phyloP scores from a whole-genome alignment of 1,140 invertebrate species.

The Ruditapes philippinarum region DNA sequence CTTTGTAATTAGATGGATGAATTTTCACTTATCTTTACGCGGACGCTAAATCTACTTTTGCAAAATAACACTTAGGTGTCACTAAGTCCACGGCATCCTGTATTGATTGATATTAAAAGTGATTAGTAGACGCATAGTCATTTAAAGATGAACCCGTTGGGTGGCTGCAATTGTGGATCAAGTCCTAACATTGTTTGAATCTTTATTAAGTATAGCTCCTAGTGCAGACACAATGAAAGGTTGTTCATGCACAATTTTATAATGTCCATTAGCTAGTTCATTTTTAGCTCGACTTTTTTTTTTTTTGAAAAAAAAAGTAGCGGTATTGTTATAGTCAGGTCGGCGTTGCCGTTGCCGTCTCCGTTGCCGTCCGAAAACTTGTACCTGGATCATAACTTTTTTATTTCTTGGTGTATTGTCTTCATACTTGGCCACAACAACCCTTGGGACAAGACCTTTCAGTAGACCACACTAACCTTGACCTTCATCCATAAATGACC shows the following conservation, averaged over 20 bases:
- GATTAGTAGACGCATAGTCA: neutral
- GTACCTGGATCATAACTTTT: too few relatives aligned
- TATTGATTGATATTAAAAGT: slow-evolving; percentile 8
- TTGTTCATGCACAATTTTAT: slow-evolving; percentile 1
- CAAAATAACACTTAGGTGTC: slow-evolving; percentile 20
- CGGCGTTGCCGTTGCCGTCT: too few relatives aligned
- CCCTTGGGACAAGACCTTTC: too few relatives aligned
- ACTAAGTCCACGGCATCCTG: neutral
- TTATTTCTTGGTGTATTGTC: too few relatives aligned
- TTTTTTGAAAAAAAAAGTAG: too few relatives aligned
- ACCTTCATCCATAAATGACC: too few relatives aligned
- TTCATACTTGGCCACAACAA: too few relatives aligned
- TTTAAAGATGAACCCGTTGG: neutral
- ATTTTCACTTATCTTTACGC: slow-evolving; percentile 36
- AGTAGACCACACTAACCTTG: too few relatives aligned
- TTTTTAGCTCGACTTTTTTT: too few relatives aligned
- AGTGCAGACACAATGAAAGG: slow-evolving; percentile 3
- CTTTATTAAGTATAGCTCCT: slow-evolving; percentile 18
- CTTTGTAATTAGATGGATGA: slow-evolving; percentile 30
- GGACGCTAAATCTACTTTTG: slow-evolving; percentile 39
- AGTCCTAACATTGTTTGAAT: neutral
- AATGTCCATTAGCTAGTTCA: slow-evolving; percentile 3
- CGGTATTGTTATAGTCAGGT: too few relatives aligned
- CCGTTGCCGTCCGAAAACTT: too few relatives aligned
- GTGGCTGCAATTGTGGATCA: slow-evolving; percentile 5